Base-by-base conservation (phyloP, 1,140 invertebrate genomes). In the Pristionchus pacificus region DNA sequence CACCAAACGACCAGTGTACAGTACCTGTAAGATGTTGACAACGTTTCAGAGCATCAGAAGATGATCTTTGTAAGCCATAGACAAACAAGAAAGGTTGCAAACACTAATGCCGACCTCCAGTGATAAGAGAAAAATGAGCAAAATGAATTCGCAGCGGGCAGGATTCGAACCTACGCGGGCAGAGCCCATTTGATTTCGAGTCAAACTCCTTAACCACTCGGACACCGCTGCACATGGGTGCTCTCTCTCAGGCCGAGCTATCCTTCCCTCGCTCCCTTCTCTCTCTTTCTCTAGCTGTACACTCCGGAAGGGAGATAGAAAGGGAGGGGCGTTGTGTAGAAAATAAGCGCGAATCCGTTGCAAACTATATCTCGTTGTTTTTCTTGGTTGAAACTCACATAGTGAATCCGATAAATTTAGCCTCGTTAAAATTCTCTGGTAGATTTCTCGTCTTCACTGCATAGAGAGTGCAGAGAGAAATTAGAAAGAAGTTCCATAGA, bases 401-500 rank as follows among this genome's bases (percentile, higher is more conserved):
- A 1, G 91, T 90, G 75, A 91, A 91, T 15, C 90, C 91, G 72
- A 91, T 91, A 78, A 91, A 91, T 83, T 91, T 91, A 0, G 90
- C 90, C 81, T 91, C 91, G 84, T 93, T 93, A 82, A 93, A 93
- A 83, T 93, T 93, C 84, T 92, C 92, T 0, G 92, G 92, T 57
- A 93, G 88, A 79, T 92, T 92, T 19, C 92, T 84, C 0, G 92
- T 93, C 84, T 92, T 92, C 13, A 93, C 86, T 0, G 92, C 92
- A 83, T 92, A 93, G 13, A 91, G 83, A 0, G 91, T 93, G 78
- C 92, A 93, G 72, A 92, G 87, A 2, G 88, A 86, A 29, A 93
- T 89, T 0, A 93, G 86, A 71, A 92, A 86, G 74, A 91, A 89
- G 80, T 91, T 91, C 83, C 91, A 93, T 0, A 90, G 88, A 55